phyloP scores from a whole-genome alignment of 2,113 vertebrate genomes.

The Silurus glanis region DNA sequence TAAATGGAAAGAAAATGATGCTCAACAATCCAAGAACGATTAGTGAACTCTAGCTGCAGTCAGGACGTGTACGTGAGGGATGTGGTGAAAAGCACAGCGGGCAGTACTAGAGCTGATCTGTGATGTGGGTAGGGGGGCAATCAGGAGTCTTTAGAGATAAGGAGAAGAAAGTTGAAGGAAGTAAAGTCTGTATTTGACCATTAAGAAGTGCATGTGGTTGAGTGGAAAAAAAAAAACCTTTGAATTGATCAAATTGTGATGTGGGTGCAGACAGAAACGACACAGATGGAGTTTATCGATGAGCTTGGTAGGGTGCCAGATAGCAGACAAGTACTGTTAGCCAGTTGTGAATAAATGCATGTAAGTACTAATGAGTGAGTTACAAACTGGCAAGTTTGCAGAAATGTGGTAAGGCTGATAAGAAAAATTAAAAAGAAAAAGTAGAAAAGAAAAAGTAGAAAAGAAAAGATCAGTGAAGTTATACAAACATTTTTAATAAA shows the following conservation, averaged over 20 bases:
- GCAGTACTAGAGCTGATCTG: background rate
- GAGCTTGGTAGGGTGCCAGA: constrained; percentile 28
- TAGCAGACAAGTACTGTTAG: constrained; percentile 3
- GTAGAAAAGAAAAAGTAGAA: background rate
- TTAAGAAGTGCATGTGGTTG: background rate
- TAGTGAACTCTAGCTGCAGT: background rate
- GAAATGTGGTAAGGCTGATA: background rate
- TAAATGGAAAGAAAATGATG: background rate
- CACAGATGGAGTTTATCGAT: constrained; percentile 33
- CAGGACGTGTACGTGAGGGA: background rate
- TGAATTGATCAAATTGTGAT: constrained; percentile 18
- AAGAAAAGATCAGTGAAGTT: background rate
- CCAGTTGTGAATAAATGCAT: background rate
- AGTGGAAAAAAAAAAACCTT: background rate
- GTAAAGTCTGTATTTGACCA: background rate
- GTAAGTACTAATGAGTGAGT: background rate
- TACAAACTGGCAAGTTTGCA: background rate
- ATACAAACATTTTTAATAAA: background rate
- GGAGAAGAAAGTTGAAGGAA: background rate
- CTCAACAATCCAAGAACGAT: background rate
- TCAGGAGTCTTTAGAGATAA: background rate
- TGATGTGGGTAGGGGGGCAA: background rate
- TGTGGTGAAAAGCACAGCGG: background rate
- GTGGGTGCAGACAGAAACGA: background rate
- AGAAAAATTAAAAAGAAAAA: background rate